phyloP scores from a whole-genome alignment of 1,140 invertebrate species.

The Drosophila nigromelanica region DNA sequence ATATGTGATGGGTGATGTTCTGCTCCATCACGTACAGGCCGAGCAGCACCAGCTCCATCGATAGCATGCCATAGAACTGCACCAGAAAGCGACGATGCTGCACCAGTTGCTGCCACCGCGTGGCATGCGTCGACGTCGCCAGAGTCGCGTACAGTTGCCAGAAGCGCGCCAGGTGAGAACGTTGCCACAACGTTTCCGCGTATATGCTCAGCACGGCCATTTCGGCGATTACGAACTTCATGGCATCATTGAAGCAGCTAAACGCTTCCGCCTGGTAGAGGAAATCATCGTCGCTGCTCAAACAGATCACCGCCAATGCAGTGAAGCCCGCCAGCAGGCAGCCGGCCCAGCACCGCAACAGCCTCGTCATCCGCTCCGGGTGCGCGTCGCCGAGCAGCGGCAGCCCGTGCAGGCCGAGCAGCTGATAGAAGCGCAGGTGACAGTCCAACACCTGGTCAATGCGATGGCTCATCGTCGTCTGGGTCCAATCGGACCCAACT shows the following conservation, averaged over 20 bases:
- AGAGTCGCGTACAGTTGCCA: slow-evolving; percentile 53
- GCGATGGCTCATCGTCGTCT: slow-evolving; percentile 50
- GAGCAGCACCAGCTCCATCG: slow-evolving; percentile 37
- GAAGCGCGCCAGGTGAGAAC: slow-evolving; percentile 43
- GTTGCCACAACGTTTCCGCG: slow-evolving; percentile 48
- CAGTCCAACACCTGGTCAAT: slow-evolving; percentile 52
- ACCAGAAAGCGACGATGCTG: slow-evolving; percentile 42
- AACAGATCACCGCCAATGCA: slow-evolving; percentile 16
- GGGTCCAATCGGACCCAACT: not conserved
- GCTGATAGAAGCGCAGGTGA: slow-evolving; percentile 65
- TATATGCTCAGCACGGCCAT: slow-evolving; percentile 62
- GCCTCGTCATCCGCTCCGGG: not conserved
- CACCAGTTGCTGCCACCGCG: not conserved
- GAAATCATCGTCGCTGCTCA: slow-evolving; percentile 48
- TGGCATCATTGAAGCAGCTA: slow-evolving; percentile 56
- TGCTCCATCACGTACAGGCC: slow-evolving; percentile 14
- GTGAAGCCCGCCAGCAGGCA: slow-evolving; percentile 34
- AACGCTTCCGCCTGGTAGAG: slow-evolving; percentile 59
- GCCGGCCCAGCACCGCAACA: slow-evolving; percentile 37
- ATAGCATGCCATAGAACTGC: slow-evolving; percentile 25
- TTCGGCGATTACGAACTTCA: slow-evolving; percentile 60
- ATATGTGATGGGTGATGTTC: slow-evolving; percentile 18
- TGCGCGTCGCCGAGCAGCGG: slow-evolving; percentile 32
- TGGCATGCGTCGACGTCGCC: not conserved
- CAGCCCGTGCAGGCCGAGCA: slow-evolving; percentile 60